Base-by-base conservation (phyloP, 2,888 invertebrate genomes). In the Acanthococcus lagerstroemiae region DNA sequence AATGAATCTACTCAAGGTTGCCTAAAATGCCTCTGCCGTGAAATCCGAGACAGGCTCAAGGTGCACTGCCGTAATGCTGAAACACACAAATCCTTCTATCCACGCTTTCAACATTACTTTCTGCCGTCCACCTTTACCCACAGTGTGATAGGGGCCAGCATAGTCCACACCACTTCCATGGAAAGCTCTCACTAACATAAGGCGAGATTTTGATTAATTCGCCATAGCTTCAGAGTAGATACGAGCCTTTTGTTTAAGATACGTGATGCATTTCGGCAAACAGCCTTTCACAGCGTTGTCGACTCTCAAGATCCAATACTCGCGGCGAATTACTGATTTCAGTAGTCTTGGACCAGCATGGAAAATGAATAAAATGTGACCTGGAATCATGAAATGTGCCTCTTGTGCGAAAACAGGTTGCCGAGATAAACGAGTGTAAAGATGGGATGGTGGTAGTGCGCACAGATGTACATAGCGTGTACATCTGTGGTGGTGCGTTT, bases 181-280 rank as follows among this genome's bases (percentile, higher is more conserved):
- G 37, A 70, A 70, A 1, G 69, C 58, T 17, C 54, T 30, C 5
- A 52, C 30, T 22, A 69, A 67, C 4, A 30, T 63, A 2, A 70
- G 68, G 26, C 70, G 17, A 6, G 27, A 27, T 22, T 21, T 37
- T 4, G 74, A 73, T 52, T 73, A 67, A 46, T 72, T 60, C 15
- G 71, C 73, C 73, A 73, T 74, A 7, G 70, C 6, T 44, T 70
- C 70, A 67, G 65, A 9, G 50, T 6, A 9, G 5, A n/a, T n/a
- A 44, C 9, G 9, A 12, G 44, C 9, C n/a, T 44, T 44, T 25
- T 55, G 19, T 5, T n/a, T 37, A 37, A 19, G 12, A 50, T 24
- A 50, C 9, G 3, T n/a, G 2, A 12, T 4, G 24, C 50, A 50
- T 17, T 50, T n/a, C 19, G 4, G 4, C 4, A 50, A 22, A 19